Evolutionary conservation across 1,140 invertebrate species (phyloP).

Genomic region (Drosophila melanica): DNA sequence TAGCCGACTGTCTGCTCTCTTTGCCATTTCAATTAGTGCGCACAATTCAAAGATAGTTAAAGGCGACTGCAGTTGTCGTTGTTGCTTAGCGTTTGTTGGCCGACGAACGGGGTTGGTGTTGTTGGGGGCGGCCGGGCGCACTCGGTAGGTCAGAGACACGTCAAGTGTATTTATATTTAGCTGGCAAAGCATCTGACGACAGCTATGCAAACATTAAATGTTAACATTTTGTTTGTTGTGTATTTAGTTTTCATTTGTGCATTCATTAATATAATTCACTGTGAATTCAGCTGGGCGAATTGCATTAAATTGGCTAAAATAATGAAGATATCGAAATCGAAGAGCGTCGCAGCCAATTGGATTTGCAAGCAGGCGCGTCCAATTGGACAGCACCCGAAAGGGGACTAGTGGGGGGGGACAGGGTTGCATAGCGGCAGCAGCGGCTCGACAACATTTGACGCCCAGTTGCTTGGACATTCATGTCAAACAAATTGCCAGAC

Average conservation of each 20-base stretch:
- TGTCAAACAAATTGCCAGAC: conserved; percentile 64
- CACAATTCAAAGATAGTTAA: conserved; percentile 58
- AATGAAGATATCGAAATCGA: conserved; percentile 43
- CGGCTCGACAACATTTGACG: conserved; percentile 39
- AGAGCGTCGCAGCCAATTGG: conserved; percentile 33
- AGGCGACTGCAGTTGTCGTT: conserved; percentile 18
- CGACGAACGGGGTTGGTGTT: not conserved
- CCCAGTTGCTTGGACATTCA: conserved; percentile 56
- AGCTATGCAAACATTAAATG: conserved; percentile 34
- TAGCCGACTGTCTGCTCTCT: conserved; percentile 15
- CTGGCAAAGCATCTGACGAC: conserved; percentile 50
- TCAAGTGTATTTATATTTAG: conserved; percentile 59
- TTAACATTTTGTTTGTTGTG: conserved; percentile 26
- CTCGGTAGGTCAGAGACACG: conserved; percentile 9
- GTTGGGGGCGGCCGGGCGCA: conserved; percentile 2
- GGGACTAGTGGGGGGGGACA: not conserved
- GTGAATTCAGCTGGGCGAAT: conserved; percentile 45
- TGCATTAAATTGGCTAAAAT: conserved; percentile 44
- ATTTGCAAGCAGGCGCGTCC: conserved; percentile 35
- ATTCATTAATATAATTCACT: conserved; percentile 20
- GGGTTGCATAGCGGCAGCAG: not conserved
- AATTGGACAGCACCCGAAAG: conserved; percentile 24
- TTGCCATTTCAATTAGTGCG: conserved; percentile 69
- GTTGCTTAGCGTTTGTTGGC: conserved; percentile 3
- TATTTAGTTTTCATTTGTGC: conserved; percentile 14